A percentile compares a stretch with the other conserved stretches of the same genome.
phyloP scores from a whole-genome alignment of 2,113 vertebrate species.

The Gulo gulo region DNA sequence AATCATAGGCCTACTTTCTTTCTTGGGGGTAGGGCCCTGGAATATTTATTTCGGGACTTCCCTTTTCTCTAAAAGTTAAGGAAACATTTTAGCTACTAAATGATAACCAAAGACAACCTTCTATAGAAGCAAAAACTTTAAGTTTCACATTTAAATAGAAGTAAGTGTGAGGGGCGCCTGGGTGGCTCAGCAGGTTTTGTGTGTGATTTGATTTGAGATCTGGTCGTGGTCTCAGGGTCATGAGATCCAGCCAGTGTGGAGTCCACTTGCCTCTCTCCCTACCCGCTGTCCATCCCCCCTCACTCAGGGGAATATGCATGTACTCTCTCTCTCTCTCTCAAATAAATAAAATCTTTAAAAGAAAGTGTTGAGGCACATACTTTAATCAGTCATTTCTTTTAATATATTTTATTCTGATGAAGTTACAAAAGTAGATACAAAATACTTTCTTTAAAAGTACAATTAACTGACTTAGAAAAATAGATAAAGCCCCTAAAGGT shows the following conservation, averaged over 20 bases:
- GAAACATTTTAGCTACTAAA: not conserved
- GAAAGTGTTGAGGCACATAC: not conserved
- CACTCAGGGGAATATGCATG: not conserved
- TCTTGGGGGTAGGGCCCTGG: not conserved
- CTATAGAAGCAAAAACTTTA: constrained; percentile 25
- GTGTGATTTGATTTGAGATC: not conserved
- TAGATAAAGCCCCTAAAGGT: constrained; percentile 71
- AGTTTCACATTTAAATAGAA: constrained; percentile 32
- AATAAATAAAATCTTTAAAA: not conserved
- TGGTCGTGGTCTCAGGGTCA: not conserved
- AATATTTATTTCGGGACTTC: not conserved
- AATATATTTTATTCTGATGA: constrained; percentile 77
- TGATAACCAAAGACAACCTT: not conserved
- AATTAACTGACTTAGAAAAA: constrained; percentile 79
- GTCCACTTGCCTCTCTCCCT: not conserved
- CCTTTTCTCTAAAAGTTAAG: constrained; percentile 15
- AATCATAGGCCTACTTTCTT: not conserved
- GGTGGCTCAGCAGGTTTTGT: not conserved
- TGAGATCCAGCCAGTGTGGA: not conserved
- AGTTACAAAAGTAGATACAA: constrained; percentile 80
- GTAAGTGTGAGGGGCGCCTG: not conserved
- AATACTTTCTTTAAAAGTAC: constrained; percentile 68
- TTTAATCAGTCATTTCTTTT: constrained; percentile 55
- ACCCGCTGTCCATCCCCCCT: not conserved
- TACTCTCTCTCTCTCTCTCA: not conserved